Percentiles rank a stretch among this genome's conserved stretches.
phyloP scores from a whole-genome alignment of 1,140 invertebrate genomes.

The Drosophila yakuba region DNA sequence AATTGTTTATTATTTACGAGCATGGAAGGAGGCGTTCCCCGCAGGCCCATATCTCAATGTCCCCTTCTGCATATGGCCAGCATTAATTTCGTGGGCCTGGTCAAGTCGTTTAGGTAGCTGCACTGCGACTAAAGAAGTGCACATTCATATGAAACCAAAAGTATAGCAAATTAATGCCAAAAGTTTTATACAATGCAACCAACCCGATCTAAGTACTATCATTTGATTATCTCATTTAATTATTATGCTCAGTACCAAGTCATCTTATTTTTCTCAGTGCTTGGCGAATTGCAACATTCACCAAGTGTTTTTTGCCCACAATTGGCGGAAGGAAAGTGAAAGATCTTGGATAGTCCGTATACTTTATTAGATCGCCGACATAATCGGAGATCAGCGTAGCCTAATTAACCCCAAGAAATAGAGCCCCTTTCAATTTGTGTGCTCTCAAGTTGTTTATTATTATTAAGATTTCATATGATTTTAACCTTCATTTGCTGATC shows the following conservation, averaged over 20 bases:
- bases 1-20: constrained; percentile 44
- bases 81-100: constrained; percentile 12
- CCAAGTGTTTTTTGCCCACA: constrained; percentile 34
- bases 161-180: no score
- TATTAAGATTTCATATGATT: no score
- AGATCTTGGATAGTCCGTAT: constrained; percentile 19
- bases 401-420: constrained; percentile 23
- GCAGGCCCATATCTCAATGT: constrained; percentile 41
- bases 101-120: not conserved
- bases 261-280: constrained; percentile 5
- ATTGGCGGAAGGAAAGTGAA: constrained; percentile 22
- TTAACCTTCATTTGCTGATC: constrained; percentile 15
- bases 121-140: constrained; percentile 1
- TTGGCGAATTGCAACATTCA: constrained; percentile 10
- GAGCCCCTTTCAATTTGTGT: constrained; percentile 6
- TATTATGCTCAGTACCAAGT: no score
- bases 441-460: not conserved
- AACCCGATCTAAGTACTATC: not conserved
- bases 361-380: constrained; percentile 3
- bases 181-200: not conserved
- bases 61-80: constrained; percentile 23
- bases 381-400: constrained; percentile 11
- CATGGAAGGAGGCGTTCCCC: constrained; percentile 26
- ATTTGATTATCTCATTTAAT: no score
- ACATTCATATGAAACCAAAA: no score